Evolutionary conservation across 2,113 vertebrate genomes (phyloP), one percentile per base, ranked within the genome.

Genomic region (Notothenia coriiceps): DNA sequence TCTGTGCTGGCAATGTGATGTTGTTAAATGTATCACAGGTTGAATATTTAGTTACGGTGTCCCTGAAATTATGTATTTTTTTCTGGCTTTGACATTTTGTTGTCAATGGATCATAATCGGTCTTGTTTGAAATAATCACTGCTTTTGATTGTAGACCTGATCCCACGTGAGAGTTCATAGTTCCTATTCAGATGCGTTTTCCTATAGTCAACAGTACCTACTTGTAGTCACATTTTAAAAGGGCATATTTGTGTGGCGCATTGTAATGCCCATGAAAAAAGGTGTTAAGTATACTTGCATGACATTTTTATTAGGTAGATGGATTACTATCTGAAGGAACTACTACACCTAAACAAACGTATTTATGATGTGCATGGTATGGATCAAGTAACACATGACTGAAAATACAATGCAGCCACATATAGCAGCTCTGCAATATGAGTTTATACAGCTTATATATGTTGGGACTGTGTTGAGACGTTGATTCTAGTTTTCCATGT

Each of bases 231-330:
- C 5, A n/a, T 29, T 11, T 29, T 10, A 46, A 46, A 40, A 52
- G 8, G 5, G 9, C 22, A 43, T 15, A 6, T 10, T 15, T 22
- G 7, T 29, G 22, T 68, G 51, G 47, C 8, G 33, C 13, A 33
- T 49, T 17, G 6, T 40, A 69, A 50, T 59, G 50, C 22, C 9
- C 11, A 29, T 56, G 3, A 20, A 44, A 15, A 20, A 64, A 35
- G 22, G 13, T 50, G 66, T 40, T 61, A 40, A 40, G 13, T 50
- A 72, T 40, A 69, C 51, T 43, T 57, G 40, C 43, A 82, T 60
- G 15, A 8, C 15, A 57, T 73, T 69, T 64, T 17, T 40, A 70
- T 74, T 4, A 0, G 49, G 4, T 9, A 60, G 29, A 29, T 12
- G 2, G 40, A 67, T 61, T 61, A 52, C 2, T 60, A 33, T 33